Evolutionary conservation across 2,888 invertebrate species (phyloP), one percentile per base, ranked within the genome.

Genomic region (Zonitis immaculata): DNA sequence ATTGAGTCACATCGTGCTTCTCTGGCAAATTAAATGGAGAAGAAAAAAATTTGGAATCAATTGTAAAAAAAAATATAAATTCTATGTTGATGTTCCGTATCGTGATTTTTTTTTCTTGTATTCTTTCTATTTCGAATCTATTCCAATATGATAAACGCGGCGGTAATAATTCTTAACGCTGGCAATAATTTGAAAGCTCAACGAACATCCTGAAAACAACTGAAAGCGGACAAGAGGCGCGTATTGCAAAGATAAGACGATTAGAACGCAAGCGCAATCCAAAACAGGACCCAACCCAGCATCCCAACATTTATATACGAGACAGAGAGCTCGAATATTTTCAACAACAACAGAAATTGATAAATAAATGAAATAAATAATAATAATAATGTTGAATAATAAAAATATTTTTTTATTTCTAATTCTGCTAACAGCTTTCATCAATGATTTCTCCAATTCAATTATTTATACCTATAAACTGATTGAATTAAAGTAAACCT

Each of bases 121-220:
- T 8, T n/a, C n/a, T n/a, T n/a, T n/a, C n/a, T n/a, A n/a, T 7
- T 28, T 28, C n/a, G 3, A n/a, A 7, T 32, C 1, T 18, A 1
- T 18, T 11, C 3, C 9, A 16, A 4, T 35, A 9, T 14, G 16
- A 9, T 1, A 16, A 9, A 4, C 9, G 35, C 35, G 35, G 35
- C 35, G 35, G 18, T 16, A 35, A 35, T 16, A 16, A n/a, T 16
- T 35, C 9, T 47, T 30, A 56, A 52, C 56, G 52, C 32, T 49
- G 52, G 16, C 12, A 44, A 47, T 42, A 49, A 56, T 56, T 56
- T 32, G 47, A 56, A 56, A 52, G 52, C 56, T 56, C 54, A 48
- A 8, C 51, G 49, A 47, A 51, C 57, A 54, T 57, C 54, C 57
- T 54, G 57, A 54, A 57, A 54, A 57, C 57, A 52, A 57, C 57